These are phyloP conservation scores for Microtus ochrogaster DNA, from an alignment of 2,113 vertebrate species.

Conservation along the genomic window DNA sequence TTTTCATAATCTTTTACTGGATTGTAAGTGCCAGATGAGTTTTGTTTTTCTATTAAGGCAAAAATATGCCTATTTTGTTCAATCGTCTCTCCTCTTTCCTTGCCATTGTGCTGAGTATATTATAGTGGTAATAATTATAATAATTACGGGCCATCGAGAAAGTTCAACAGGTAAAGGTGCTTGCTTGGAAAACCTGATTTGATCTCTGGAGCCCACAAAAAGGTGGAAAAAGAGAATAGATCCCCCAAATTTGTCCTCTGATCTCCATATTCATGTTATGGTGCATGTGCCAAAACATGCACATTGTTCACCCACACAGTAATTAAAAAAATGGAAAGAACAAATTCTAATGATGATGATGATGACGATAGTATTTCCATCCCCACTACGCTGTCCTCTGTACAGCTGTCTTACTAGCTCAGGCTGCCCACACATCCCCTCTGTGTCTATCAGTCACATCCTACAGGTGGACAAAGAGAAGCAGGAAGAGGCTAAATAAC, in stretches of 20 bases:
- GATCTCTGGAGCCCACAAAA: not conserved
- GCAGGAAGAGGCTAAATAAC: not conserved
- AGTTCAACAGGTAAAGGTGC: not conserved
- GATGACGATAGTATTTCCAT: not conserved
- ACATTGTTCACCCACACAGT: not conserved
- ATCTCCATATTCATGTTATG: not conserved
- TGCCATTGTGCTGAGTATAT: not conserved
- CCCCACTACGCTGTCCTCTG: not conserved
- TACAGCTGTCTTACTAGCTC: not conserved
- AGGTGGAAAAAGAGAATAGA: not conserved
- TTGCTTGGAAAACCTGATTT: not conserved
- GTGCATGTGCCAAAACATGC: too few relatives aligned
- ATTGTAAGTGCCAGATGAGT: not conserved
- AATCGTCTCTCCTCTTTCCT: not conserved
- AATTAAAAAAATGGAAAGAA: not conserved
- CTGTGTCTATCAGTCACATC: not conserved
- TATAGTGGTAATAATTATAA: not conserved
- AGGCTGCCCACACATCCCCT: not conserved
- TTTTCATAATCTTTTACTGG: not conserved
- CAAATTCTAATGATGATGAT: too few relatives aligned
- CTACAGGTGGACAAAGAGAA: not conserved
- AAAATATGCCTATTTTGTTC: not conserved
- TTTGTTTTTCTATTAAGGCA: constrained; percentile 8
- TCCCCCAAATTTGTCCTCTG: not conserved
- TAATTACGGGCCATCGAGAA: not conserved